phyloP scores from a whole-genome alignment of 1,140 invertebrate species.

The Maconellicoccus hirsutus region DNA sequence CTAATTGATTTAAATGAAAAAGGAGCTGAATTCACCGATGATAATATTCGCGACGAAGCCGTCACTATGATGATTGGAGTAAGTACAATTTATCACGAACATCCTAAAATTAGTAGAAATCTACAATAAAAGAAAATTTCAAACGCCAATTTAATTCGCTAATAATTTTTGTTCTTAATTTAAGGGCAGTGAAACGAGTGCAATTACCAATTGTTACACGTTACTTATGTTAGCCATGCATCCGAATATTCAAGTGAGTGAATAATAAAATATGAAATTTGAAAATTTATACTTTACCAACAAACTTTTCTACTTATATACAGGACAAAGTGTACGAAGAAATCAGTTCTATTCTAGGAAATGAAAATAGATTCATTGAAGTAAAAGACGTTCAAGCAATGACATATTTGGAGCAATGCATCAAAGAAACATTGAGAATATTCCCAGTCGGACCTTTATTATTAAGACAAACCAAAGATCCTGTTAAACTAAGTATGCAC shows the following conservation, averaged over 20 bases:
- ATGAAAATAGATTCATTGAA: slow-evolving; percentile 34
- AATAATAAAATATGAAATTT: not conserved
- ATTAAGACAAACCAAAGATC: slow-evolving; percentile 38
- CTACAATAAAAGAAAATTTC: too few species aligned
- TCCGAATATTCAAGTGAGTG: slow-evolving; percentile 41
- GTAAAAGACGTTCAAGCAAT: slow-evolving; percentile 44
- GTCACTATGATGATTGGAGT: slow-evolving; percentile 38
- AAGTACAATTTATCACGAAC: too few species aligned
- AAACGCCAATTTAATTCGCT: too few species aligned
- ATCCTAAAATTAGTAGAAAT: too few species aligned
- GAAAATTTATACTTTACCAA: not conserved
- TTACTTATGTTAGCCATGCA: slow-evolving; percentile 43
- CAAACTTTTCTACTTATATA: not conserved
- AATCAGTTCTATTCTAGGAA: slow-evolving; percentile 37
- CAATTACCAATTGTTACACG: slow-evolving; percentile 37
- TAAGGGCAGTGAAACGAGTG: slow-evolving; percentile 58
- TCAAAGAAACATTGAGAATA: slow-evolving; percentile 46
- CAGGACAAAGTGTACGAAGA: slow-evolving; percentile 28
- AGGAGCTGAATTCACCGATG: slow-evolving; percentile 38
- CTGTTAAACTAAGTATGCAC: slow-evolving; percentile 32
- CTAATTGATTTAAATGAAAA: slow-evolving; percentile 42
- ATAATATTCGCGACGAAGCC: slow-evolving; percentile 46
- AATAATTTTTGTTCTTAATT: not conserved
- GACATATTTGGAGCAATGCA: slow-evolving; percentile 45
- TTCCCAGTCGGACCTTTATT: slow-evolving; percentile 49